Evolutionary conservation across 2,113 vertebrate species (phyloP).

Genomic region (Triplophysa dalaica): DNA sequence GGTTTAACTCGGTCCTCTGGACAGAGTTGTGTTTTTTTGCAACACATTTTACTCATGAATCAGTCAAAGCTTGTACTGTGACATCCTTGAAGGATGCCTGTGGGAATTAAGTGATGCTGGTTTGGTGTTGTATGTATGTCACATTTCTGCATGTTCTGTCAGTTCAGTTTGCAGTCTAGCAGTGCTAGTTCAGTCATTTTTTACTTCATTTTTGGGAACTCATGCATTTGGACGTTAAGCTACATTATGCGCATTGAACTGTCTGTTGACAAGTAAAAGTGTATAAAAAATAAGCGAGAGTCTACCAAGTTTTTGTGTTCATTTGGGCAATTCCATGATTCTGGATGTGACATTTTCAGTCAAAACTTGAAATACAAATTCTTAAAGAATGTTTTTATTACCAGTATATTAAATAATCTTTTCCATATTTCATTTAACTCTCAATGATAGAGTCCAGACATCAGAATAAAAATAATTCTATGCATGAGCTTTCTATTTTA

Average conservation of each 20-base stretch:
- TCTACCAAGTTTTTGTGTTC: too few species aligned
- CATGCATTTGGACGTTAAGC: slow-evolving; percentile 27
- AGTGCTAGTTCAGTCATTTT: slow-evolving; percentile 7
- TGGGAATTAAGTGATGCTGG: slow-evolving; percentile 8
- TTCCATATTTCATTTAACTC: too few species aligned
- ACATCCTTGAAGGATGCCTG: slow-evolving; percentile 13
- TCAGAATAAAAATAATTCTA: too few species aligned
- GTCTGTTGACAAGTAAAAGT: not conserved
- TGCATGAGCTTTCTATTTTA: too few species aligned
- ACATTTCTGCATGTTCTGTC: slow-evolving; percentile 7
- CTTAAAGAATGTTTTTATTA: too few species aligned
- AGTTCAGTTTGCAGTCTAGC: slow-evolving; percentile 17
- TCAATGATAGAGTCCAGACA: too few species aligned
- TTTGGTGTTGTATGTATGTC: slow-evolving; percentile 3
- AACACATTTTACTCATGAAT: slow-evolving; percentile 14
- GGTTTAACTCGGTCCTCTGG: not conserved
- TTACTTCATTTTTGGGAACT: not conserved
- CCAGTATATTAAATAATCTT: too few species aligned
- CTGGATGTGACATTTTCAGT: too few species aligned
- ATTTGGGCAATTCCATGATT: too few species aligned
- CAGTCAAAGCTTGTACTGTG: slow-evolving; percentile 16
- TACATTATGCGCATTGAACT: slow-evolving; percentile 5
- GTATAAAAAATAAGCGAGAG: too few species aligned
- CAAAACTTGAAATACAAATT: too few species aligned
- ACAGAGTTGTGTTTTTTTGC: slow-evolving; percentile 1